Percentiles rank a stretch among this genome's conserved stretches.
These are phyloP conservation scores for Drosophila mimetica DNA, from an alignment of 2,888 invertebrate genomes.

Conservation along the genomic window DNA sequence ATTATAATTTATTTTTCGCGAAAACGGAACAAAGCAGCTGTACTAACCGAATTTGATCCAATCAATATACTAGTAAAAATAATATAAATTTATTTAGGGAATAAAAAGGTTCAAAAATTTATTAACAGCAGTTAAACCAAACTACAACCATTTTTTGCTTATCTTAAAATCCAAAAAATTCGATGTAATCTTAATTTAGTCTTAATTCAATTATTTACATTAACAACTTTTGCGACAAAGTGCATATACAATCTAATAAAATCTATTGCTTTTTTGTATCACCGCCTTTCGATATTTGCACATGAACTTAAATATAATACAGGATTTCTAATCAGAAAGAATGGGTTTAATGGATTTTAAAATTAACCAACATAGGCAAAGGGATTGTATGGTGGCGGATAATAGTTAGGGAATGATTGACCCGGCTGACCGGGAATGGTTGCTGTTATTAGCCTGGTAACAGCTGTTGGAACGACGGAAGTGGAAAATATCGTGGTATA, in stretches of 20 bases:
- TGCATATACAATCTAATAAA: slow-evolving; percentile 30
- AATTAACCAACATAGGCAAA: slow-evolving; percentile 90
- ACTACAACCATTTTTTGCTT: slow-evolving; percentile 28
- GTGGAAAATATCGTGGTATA: slow-evolving; percentile 94
- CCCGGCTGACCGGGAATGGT: slow-evolving; percentile 89
- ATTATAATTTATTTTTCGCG: too few species aligned
- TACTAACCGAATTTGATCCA: too few species aligned
- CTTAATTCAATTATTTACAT: slow-evolving; percentile 34
- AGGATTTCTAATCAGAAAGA: slow-evolving; percentile 24
- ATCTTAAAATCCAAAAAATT: slow-evolving; percentile 29
- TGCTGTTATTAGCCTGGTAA: slow-evolving; percentile 93
- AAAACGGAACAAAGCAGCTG: too few species aligned
- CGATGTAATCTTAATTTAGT: slow-evolving; percentile 24
- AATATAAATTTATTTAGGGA: neutral
- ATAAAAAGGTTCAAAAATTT: slow-evolving; percentile 17
- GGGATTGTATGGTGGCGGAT: slow-evolving; percentile 90
- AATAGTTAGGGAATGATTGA: slow-evolving; percentile 91
- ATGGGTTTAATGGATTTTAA: slow-evolving; percentile 28
- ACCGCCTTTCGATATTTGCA: slow-evolving; percentile 46
- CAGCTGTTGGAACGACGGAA: slow-evolving; percentile 91
- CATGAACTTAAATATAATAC: slow-evolving; percentile 41
- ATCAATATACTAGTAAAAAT: too few species aligned
- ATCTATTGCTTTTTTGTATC: slow-evolving; percentile 40
- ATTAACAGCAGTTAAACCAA: slow-evolving; percentile 34
- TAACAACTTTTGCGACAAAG: slow-evolving; percentile 39